A percentile compares a stretch with the other conserved stretches of the same genome.
Conservation (phyloP, 2,888 invertebrate species). For the Nyleta sp. region DNA sequence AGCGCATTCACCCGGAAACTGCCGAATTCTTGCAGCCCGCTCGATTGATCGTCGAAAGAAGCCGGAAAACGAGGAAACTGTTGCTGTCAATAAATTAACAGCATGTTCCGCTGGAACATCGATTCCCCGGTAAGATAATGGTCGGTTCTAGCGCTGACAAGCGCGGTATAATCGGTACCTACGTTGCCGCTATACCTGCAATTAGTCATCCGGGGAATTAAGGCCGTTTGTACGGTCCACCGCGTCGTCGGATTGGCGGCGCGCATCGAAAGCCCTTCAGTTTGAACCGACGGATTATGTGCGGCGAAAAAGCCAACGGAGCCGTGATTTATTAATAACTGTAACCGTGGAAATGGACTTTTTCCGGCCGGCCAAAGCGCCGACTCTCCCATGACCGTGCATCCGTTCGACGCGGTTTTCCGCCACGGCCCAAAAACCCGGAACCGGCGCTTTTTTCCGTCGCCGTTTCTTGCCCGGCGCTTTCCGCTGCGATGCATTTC, state of each 20-base stretch:
- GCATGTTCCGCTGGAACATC: slow-evolving; percentile 42
- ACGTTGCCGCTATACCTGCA: slow-evolving; percentile 39
- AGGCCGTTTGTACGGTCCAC: slow-evolving; percentile 44
- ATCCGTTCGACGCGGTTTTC: slow-evolving; percentile 18
- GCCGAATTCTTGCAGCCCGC: too few relatives aligned
- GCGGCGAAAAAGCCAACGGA: slow-evolving; percentile 24
- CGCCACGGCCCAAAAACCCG: slow-evolving; percentile 3
- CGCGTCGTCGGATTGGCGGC: slow-evolving; percentile 36
- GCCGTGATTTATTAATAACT: slow-evolving; percentile 33
- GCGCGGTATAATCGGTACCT: slow-evolving; percentile 51
- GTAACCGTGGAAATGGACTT: slow-evolving; percentile 28
- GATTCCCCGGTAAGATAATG: slow-evolving; percentile 43
- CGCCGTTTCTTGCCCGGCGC: slow-evolving; percentile 4
- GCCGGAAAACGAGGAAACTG: slow-evolving; percentile 1
- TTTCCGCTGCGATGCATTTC: slow-evolving; percentile 18
- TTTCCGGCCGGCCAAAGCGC: slow-evolving; percentile 6
- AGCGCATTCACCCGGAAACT: too few relatives aligned
- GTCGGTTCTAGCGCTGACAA: slow-evolving; percentile 49
- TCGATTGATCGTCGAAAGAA: neutral
- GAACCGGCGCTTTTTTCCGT: neutral
- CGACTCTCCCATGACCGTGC: slow-evolving; percentile 24
- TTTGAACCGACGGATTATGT: slow-evolving; percentile 23
- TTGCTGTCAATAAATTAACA: slow-evolving; percentile 43
- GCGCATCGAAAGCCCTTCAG: slow-evolving; percentile 35
- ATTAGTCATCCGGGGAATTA: slow-evolving; percentile 54